A percentile compares a stretch with the other conserved stretches of the same genome.
phyloP scores from a whole-genome alignment of 2,113 vertebrate genomes.

The Sinocyclocheilus anshuiensis region DNA sequence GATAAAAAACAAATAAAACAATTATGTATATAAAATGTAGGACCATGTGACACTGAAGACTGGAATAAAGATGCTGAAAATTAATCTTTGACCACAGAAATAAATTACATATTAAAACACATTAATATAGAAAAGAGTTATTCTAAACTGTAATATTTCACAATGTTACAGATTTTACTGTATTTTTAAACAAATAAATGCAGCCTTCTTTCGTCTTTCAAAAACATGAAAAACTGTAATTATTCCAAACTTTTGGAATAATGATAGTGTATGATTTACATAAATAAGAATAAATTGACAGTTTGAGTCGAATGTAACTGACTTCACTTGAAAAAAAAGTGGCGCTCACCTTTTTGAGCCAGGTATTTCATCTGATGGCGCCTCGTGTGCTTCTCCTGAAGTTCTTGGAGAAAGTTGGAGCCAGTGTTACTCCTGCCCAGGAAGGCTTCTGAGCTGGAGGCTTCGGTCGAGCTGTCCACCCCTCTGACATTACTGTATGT shows the following conservation, averaged over 20 bases:
- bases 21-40: too few relatives aligned
- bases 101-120: background rate
- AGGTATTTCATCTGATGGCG: constrained; percentile 84
- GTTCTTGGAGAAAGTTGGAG: constrained; percentile 81
- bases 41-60: background rate
- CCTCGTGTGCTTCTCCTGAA: constrained; percentile 82
- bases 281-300: background rate
- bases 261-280: background rate
- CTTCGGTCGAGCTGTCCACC: constrained; percentile 89
- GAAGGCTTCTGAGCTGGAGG: constrained; percentile 84
- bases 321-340: background rate
- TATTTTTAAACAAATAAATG: background rate
- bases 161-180: background rate
- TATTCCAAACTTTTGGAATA: background rate
- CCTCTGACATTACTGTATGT: constrained; percentile 71
- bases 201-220: too few relatives aligned
- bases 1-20: background rate
- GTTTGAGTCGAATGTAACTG: background rate
- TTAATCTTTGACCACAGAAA: background rate
- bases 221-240: too few relatives aligned
- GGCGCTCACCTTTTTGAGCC: constrained; percentile 84
- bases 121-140: background rate
- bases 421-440: constrained; percentile 78
- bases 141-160: background rate
- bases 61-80: background rate